These are phyloP conservation scores for Noctuana brunneofusca DNA, from an alignment of 2,888 invertebrate species.

Conservation along the genomic window DNA sequence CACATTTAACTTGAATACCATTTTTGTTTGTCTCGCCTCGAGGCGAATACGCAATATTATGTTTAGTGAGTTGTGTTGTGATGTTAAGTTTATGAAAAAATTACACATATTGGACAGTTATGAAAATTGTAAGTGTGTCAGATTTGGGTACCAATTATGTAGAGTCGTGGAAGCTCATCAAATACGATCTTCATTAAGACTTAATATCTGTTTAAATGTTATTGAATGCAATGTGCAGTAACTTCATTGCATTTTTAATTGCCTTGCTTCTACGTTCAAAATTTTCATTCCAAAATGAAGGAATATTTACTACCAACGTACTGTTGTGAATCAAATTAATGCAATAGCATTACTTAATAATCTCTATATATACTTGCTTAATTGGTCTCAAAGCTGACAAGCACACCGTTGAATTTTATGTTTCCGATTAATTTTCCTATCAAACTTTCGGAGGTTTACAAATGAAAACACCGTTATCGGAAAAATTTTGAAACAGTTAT, in stretches of 20 bases:
- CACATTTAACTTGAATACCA: conserved; percentile 69
- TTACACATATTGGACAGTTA: conserved; percentile 71
- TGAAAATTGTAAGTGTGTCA: conserved; percentile 60
- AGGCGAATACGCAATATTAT: conserved; percentile 66
- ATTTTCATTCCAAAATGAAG: too few relatives aligned
- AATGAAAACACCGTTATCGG: conserved; percentile 68
- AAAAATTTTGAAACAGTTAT: conserved; percentile 67
- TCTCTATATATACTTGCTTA: background rate
- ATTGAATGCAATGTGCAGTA: too few relatives aligned
- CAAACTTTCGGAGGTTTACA: conserved; percentile 83
- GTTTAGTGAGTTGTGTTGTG: conserved; percentile 65
- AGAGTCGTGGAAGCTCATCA: background rate
- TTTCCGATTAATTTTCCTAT: conserved; percentile 77
- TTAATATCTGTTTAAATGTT: too few relatives aligned
- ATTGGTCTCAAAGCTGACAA: conserved; percentile 47
- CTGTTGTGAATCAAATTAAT: background rate
- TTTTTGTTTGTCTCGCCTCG: conserved; percentile 64
- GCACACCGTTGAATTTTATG: conserved; percentile 55
- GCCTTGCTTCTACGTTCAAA: too few relatives aligned
- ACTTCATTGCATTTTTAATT: too few relatives aligned
- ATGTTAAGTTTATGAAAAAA: conserved; percentile 62
- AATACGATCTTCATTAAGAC: background rate
- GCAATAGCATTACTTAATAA: background rate
- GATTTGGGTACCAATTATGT: conserved; percentile 45
- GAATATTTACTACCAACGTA: background rate